Percentiles rank a stretch among this genome's conserved stretches.
Conservation (phyloP, 2,113 vertebrate genomes). For the Planiliza haematocheilus region DNA sequence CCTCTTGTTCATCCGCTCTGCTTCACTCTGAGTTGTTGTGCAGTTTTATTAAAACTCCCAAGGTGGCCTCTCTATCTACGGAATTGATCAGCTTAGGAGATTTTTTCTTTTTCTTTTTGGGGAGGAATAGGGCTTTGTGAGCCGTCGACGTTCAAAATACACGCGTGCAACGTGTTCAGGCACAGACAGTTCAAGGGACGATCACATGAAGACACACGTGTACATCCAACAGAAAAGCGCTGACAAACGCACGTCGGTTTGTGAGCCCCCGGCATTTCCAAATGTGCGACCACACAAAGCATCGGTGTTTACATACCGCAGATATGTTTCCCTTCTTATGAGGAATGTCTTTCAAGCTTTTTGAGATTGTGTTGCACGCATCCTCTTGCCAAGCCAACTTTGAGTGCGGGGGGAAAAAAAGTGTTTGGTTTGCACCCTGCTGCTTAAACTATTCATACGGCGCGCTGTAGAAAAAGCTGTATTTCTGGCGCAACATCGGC, state of each 20-base stretch:
- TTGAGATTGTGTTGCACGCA: conserved; percentile 24
- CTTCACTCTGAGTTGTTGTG: conserved; percentile 57
- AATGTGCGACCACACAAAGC: conserved; percentile 14
- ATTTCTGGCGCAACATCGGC: too few species aligned
- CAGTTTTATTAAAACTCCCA: conserved; percentile 81
- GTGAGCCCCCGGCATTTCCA: conserved; percentile 21
- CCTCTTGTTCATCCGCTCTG: conserved; percentile 59
- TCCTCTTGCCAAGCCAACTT: conserved; percentile 16
- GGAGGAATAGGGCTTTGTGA: conserved; percentile 38
- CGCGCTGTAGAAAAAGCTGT: too few species aligned
- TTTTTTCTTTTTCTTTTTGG: conserved; percentile 42
- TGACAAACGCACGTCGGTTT: background rate
- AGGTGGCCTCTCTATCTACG: conserved; percentile 73
- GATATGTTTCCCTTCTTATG: conserved; percentile 26
- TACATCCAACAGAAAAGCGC: background rate
- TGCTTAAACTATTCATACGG: conserved; percentile 8
- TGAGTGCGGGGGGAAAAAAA: background rate
- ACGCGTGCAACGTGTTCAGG: conserved; percentile 8
- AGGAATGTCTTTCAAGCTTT: conserved; percentile 32
- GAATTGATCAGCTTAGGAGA: conserved; percentile 58
- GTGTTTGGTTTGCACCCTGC: background rate
- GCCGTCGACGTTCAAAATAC: conserved; percentile 32
- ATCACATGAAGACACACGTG: background rate
- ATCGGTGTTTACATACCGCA: conserved; percentile 65
- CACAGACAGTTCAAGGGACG: background rate